Conservation (phyloP, 1,140 invertebrate species). For the Cherax quadricarinatus region DNA sequence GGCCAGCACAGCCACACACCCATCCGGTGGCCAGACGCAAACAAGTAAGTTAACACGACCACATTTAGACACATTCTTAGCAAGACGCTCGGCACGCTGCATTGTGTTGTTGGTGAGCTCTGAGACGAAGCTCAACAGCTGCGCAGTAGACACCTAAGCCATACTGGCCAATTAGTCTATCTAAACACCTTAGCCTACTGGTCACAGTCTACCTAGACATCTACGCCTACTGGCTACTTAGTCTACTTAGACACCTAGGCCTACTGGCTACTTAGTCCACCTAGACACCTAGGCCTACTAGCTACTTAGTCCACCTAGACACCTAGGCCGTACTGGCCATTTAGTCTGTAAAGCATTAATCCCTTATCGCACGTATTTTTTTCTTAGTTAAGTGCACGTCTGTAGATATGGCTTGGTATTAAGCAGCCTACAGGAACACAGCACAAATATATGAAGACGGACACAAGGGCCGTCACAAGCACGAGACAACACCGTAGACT, state of each 20-base stretch:
- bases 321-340: too few species aligned
- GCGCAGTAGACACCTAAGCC: neutral
- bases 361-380: slow-evolving; percentile 15
- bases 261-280: too few species aligned
- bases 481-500: too few species aligned
- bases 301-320: too few species aligned
- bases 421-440: neutral
- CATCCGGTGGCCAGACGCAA: slow-evolving; percentile 26
- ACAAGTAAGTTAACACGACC: slow-evolving; percentile 30
- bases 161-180: too few species aligned
- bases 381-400: slow-evolving; percentile 17
- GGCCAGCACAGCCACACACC: slow-evolving; percentile 16
- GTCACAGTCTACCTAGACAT: too few species aligned
- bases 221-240: too few species aligned
- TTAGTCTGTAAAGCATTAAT: neutral
- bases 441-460: too few species aligned
- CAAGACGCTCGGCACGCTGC: slow-evolving; percentile 30
- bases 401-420: slow-evolving; percentile 6
- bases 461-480: too few species aligned
- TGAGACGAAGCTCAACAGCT: slow-evolving; percentile 4
- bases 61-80: neutral
- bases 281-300: too few species aligned
- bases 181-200: too few species aligned
- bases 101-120: slow-evolving; percentile 34
- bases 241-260: too few species aligned